Conservation (phyloP, 2,888 invertebrate genomes). For the Lithophane semibrunnea region DNA sequence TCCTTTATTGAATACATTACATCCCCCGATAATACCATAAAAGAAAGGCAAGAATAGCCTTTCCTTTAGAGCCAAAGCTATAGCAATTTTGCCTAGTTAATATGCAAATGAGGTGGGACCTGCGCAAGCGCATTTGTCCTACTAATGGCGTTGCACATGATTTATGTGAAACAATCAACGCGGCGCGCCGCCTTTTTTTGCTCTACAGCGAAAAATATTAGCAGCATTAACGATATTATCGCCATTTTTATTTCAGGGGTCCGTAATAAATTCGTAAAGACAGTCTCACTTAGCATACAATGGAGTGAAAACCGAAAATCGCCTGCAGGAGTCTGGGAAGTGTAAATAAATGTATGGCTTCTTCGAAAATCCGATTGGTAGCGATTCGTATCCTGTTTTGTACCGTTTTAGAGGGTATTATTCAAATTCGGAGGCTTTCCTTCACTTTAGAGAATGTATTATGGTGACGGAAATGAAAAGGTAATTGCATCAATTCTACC, state of each 20-base stretch:
- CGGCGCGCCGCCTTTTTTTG: slow-evolving; percentile 63
- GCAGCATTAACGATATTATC: slow-evolving; percentile 62
- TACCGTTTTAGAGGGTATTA: slow-evolving; percentile 59
- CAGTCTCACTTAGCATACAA: slow-evolving; percentile 64
- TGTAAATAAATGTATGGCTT: slow-evolving; percentile 61
- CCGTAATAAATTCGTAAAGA: slow-evolving; percentile 57
- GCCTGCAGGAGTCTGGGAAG: slow-evolving; percentile 48
- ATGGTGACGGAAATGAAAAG: slow-evolving; percentile 27
- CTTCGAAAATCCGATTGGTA: slow-evolving; percentile 56
- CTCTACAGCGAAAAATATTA: slow-evolving; percentile 57
- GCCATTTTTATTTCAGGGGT: slow-evolving; percentile 57
- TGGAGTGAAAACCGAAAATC: slow-evolving; percentile 53
- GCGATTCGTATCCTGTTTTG: slow-evolving; percentile 51
- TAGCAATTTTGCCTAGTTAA: slow-evolving; percentile 68
- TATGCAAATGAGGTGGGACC: slow-evolving; percentile 69
- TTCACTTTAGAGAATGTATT: slow-evolving; percentile 38
- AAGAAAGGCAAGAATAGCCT: slow-evolving; percentile 54
- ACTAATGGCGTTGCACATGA: slow-evolving; percentile 72
- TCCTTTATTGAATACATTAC: slow-evolving; percentile 48
- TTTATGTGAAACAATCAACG: slow-evolving; percentile 73
- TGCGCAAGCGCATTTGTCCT: slow-evolving; percentile 72
- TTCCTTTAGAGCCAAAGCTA: slow-evolving; percentile 44
- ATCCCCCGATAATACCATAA: slow-evolving; percentile 40
- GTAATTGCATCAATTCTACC: slow-evolving; percentile 42
- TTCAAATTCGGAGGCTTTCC: slow-evolving; percentile 48